phyloP scores from a whole-genome alignment of 2,113 vertebrate genomes.

The Colistium nudipinnis region DNA sequence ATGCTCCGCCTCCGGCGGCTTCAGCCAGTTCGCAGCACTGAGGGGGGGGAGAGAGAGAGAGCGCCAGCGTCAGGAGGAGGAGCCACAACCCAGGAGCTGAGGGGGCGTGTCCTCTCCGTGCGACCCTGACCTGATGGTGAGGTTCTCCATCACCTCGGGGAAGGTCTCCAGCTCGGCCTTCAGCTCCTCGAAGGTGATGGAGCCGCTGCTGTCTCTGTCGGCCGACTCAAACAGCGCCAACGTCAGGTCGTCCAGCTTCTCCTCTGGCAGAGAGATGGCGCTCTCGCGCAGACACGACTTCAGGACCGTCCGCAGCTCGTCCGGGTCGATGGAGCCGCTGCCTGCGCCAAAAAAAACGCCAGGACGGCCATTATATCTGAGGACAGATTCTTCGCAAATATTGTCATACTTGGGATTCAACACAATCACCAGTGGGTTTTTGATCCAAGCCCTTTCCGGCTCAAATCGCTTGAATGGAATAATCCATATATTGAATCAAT shows the following conservation, averaged over 20 bases:
- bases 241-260: constrained; percentile 87
- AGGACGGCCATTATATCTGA: too few relatives aligned
- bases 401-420: too few relatives aligned
- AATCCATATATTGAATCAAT: too few relatives aligned
- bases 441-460: too few relatives aligned
- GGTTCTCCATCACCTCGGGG: constrained; percentile 90
- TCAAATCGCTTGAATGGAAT: too few relatives aligned
- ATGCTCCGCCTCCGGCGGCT: constrained; percentile 70
- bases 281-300: constrained; percentile 88
- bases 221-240: constrained; percentile 87
- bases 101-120: too few relatives aligned
- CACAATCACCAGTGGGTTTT: too few relatives aligned
- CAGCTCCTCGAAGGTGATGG: constrained; percentile 93
- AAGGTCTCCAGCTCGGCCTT: constrained; percentile 85
- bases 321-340: constrained; percentile 87
- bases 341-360: constrained; percentile 66
- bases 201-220: constrained; percentile 85
- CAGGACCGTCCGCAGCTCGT: constrained; percentile 85
- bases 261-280: constrained; percentile 86
- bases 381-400: too few relatives aligned
- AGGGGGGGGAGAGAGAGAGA: background rate
- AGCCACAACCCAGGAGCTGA: background rate
- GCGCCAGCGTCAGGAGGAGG: background rate
- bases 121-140: constrained; percentile 88
- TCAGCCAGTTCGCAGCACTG: constrained; percentile 88